These are phyloP conservation scores for Excalfactoria chinensis DNA, from an alignment of 2,113 vertebrate genomes.

Conservation along the genomic window DNA sequence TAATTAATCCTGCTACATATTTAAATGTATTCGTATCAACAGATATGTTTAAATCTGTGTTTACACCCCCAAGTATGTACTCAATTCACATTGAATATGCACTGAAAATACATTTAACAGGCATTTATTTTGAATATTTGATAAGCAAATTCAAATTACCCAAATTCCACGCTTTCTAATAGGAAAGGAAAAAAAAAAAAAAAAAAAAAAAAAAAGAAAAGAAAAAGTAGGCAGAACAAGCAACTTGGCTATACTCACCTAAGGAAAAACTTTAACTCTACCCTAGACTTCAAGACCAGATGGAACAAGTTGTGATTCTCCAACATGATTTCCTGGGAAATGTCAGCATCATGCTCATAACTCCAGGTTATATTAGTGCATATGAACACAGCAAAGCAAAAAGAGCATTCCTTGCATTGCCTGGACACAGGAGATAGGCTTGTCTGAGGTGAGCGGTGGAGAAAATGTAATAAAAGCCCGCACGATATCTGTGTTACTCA, in stretches of 20 bases:
- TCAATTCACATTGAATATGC: neutral
- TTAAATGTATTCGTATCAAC: neutral
- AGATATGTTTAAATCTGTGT: neutral
- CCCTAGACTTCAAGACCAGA: constrained; percentile 6
- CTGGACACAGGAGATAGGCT: neutral
- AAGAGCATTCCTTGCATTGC: constrained; percentile 1
- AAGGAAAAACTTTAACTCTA: neutral
- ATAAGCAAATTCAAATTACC: neutral
- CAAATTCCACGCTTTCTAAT: neutral
- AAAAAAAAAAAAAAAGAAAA: neutral
- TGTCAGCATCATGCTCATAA: constrained; percentile 5
- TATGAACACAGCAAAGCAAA: neutral
- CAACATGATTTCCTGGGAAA: constrained; percentile 38
- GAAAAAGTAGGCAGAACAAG: neutral
- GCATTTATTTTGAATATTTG: neutral
- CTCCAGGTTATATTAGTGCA: neutral
- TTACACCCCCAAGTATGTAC: neutral
- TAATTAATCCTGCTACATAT: neutral
- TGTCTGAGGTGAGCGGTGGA: neutral
- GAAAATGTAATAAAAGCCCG: constrained; percentile 17
- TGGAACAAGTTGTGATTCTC: constrained; percentile 3
- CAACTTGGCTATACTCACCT: neutral
- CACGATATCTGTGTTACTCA: neutral
- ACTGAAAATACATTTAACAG: neutral
- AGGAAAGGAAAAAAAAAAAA: neutral